A percentile compares a stretch with the other conserved stretches of the same genome.
phyloP scores from a whole-genome alignment of 1,140 invertebrate species.

The Pogonognathellus flavescens region DNA sequence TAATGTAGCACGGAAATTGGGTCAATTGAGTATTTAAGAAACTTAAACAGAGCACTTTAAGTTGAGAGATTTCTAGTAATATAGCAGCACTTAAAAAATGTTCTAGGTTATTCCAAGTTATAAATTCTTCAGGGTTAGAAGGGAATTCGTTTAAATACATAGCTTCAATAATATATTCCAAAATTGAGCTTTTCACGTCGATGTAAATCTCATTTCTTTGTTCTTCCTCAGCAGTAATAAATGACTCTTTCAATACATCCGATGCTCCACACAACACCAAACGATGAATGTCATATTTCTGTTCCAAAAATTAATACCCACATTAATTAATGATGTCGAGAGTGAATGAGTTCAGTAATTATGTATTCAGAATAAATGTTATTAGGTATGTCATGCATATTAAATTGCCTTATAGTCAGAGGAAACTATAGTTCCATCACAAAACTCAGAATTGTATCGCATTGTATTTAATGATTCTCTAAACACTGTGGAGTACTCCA shows the following conservation, averaged over 20 bases:
- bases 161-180: neutral
- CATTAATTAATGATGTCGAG: neutral
- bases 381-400: neutral
- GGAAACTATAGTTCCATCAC: conserved; percentile 36
- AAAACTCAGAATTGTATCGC: neutral
- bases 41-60: neutral
- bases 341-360: no score
- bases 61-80: neutral
- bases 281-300: conserved; percentile 10
- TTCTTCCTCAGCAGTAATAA: neutral
- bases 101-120: neutral
- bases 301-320: neutral
- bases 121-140: conserved; percentile 1
- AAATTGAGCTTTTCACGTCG: neutral
- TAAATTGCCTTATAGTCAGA: neutral
- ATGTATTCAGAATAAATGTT: neutral
- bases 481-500: conserved; percentile 4
- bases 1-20: neutral
- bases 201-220: neutral
- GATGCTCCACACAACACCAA: conserved; percentile 1
- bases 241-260: neutral
- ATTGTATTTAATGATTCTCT: neutral
- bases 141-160: conserved; percentile 8
- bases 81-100: neutral
- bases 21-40: neutral